Evolutionary conservation across 2,888 invertebrate species (phyloP), one percentile per base, ranked within the genome.

Genomic region (Latheticus oryzae): DNA sequence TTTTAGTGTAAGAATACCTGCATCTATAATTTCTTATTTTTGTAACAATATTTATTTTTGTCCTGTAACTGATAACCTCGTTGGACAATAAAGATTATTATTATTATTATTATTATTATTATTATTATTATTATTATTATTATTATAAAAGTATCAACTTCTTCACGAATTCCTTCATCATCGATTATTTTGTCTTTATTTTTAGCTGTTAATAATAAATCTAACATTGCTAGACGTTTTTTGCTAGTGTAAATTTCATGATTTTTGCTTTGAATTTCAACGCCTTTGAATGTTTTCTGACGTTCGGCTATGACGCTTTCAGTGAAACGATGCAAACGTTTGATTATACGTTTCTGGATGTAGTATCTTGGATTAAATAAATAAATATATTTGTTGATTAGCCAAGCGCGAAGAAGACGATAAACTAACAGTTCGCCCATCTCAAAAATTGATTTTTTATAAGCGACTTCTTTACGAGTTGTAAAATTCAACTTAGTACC

Each of bases 201-300:
- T 62, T 84, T 81, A 0, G 83, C 83, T 2, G 76, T 71, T 9
- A 85, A 65, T 2, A 85, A 68, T 8, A 85, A 77, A 71, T 85
- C 84, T 35, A 85, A 68, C 83, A 85, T 82, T 0, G 83, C 84
- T 28, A 81, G 75, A 7, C 81, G 80, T 58, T 80, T 83, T 70
- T 80, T 74, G n/a, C 58, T 48, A 2, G 54, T 51, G 50, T 61
- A 59, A 9, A 38, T 17, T 13, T 21, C 42, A n/a, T 61, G 40
- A 8, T 33, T 45, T 5, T 60, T 11, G 5, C 9, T n/a, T 7
- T 40, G 28, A 43, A 56, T 3, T 17, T 28, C 40, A 19, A 40
- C 38, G 1, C 40, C 58, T 24, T 67, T 38, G 35, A 72, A 72
- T 19, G 33, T 51, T 16, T 48, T 32, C 37, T 62, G 51, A 8